Evolutionary conservation across 2,888 invertebrate species (phyloP).

Genomic region (Ectemnius lituratus): DNA sequence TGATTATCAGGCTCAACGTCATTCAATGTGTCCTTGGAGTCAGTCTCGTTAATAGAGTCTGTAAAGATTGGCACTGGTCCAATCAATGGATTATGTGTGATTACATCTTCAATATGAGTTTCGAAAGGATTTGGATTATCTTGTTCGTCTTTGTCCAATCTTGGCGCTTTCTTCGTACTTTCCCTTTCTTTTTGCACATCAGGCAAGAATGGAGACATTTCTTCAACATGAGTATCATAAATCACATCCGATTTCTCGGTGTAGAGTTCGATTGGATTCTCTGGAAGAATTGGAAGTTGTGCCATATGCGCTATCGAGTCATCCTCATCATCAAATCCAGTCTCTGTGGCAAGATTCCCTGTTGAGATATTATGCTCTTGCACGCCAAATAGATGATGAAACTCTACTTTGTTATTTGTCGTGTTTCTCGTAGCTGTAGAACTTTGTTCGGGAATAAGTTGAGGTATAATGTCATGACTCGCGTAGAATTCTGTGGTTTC

Average conservation of each 20-base stretch:
- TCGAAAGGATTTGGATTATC: slow-evolving; percentile 79
- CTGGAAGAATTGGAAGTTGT: slow-evolving; percentile 52
- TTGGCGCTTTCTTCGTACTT: slow-evolving; percentile 74
- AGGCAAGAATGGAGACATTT: slow-evolving; percentile 85
- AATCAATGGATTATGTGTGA: slow-evolving; percentile 50
- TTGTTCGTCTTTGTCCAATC: slow-evolving; percentile 79
- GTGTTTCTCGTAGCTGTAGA: no score
- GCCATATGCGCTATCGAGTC: slow-evolving; percentile 56
- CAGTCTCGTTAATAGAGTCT: slow-evolving; percentile 23
- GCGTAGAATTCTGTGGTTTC: slow-evolving; percentile 22
- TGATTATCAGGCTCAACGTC: slow-evolving; percentile 32
- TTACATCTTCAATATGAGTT: slow-evolving; percentile 68
- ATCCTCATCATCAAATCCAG: slow-evolving; percentile 50
- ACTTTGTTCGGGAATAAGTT: slow-evolving; percentile 64
- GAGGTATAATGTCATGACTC: slow-evolving; percentile 62
- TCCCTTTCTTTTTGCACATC: slow-evolving; percentile 80
- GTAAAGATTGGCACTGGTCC: slow-evolving; percentile 2
- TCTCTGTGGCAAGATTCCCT: slow-evolving; percentile 2
- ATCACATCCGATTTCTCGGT: slow-evolving; percentile 48
- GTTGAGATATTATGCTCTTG: slow-evolving; percentile 40
- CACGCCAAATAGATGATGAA: slow-evolving; percentile 13
- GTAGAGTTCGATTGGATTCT: slow-evolving; percentile 44
- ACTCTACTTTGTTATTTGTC: slow-evolving; percentile 1
- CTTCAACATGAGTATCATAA: slow-evolving; percentile 76
- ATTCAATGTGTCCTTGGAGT: slow-evolving; percentile 41